Conservation (phyloP, 2,113 vertebrate species). For the Peromyscus californicus region DNA sequence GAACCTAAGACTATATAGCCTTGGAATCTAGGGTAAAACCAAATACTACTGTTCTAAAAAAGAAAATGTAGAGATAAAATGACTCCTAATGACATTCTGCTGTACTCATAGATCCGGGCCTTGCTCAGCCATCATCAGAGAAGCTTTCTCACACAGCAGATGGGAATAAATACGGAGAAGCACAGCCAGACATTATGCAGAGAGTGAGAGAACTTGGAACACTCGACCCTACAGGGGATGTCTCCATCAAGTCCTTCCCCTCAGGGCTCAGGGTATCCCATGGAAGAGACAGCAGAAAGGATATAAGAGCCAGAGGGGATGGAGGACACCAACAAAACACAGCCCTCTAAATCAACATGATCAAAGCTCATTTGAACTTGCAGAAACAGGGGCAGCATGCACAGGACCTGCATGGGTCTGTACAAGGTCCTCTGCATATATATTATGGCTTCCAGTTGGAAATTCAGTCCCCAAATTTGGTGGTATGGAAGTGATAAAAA, state of each 20-base stretch:
- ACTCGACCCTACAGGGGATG: too few species aligned
- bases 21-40: not conserved
- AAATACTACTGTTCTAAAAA: not conserved
- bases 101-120: not conserved
- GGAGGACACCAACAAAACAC: not conserved
- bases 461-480: not conserved
- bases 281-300: not conserved
- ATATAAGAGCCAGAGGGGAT: not conserved
- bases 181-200: not conserved
- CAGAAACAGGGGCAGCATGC: not conserved
- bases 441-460: not conserved
- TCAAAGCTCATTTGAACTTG: not conserved
- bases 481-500: not conserved
- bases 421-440: not conserved
- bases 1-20: not conserved
- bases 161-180: not conserved
- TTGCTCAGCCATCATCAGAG: not conserved
- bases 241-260: not conserved
- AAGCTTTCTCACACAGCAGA: not conserved
- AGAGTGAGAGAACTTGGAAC: not conserved
- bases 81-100: not conserved
- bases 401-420: not conserved
- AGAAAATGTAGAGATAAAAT: not conserved
- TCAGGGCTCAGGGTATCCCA: not conserved
- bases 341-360: not conserved